Conservation (phyloP, 2,888 invertebrate species). For the Alentia gelatinosa region DNA sequence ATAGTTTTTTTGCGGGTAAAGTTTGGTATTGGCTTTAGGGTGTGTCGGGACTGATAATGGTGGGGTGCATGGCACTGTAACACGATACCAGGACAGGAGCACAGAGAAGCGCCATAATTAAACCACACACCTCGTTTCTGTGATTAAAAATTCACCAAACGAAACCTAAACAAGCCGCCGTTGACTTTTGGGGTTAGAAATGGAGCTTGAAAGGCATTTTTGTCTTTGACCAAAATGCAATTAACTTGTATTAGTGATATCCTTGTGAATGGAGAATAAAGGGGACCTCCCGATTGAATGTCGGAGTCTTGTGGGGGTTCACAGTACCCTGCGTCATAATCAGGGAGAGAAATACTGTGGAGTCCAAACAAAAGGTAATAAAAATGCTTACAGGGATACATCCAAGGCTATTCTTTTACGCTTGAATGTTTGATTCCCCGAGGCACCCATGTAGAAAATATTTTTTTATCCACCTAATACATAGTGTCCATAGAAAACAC, state of each 20-base stretch:
- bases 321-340: background rate
- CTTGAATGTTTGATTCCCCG: no score
- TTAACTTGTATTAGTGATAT: background rate
- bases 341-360: background rate
- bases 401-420: no score
- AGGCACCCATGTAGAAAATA: no score
- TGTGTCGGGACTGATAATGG: background rate
- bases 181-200: background rate
- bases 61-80: background rate
- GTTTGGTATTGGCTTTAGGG: background rate
- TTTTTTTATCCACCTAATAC: no score
- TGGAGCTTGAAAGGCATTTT: background rate
- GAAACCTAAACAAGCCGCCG: background rate
- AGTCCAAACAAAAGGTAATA: no score
- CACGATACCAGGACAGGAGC: background rate
- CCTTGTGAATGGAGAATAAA: background rate
- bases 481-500: no score
- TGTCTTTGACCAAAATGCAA: background rate
- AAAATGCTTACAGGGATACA: no score
- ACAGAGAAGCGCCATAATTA: background rate
- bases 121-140: background rate
- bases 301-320: background rate
- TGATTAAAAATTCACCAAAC: background rate
- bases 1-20: background rate
- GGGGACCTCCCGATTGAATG: background rate